Conservation (phyloP, 2,797 vertebrate genomes). For the Coranthus polyacanthus region DNA sequence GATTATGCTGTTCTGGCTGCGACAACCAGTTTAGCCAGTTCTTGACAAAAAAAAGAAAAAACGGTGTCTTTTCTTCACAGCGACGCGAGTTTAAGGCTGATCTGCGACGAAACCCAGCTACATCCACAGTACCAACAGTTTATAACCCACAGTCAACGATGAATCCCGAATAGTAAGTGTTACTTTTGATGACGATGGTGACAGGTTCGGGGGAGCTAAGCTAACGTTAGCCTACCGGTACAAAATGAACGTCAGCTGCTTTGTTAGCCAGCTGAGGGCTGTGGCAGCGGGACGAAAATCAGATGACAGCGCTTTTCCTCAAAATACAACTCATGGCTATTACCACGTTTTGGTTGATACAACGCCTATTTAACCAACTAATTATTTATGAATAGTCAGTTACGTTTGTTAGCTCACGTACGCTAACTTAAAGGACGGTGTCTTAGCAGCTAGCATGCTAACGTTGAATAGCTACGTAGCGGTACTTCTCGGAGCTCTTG, state of each 20-base stretch:
- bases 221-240: slow-evolving; percentile 48
- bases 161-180: slow-evolving; percentile 97
- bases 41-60: slow-evolving; percentile 33
- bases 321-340: not conserved
- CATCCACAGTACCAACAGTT: slow-evolving; percentile 48
- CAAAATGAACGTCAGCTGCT: not conserved
- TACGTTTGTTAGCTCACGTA: not conserved
- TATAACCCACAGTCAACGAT: slow-evolving; percentile 89
- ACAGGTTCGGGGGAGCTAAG: slow-evolving; percentile 61
- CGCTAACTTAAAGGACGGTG: not conserved
- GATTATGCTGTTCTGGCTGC: slow-evolving; percentile 75
- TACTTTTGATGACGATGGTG: slow-evolving; percentile 11
- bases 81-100: slow-evolving; percentile 16
- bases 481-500: slow-evolving; percentile 6
- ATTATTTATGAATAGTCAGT: too few species aligned
- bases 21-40: slow-evolving; percentile 73
- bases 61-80: slow-evolving; percentile 33
- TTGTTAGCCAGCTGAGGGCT: slow-evolving; percentile 10
- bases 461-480: slow-evolving; percentile 24
- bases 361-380: accelerated
- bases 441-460: slow-evolving; percentile 40
- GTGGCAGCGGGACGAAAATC: not conserved
- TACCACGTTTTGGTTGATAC: not conserved
- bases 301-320: slow-evolving; percentile 30
- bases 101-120: slow-evolving; percentile 31